Percentiles rank a stretch among this genome's conserved stretches.
Conservation (phyloP, 92 coral and sea anemone genomes). For the Epizoanthus fatuus region DNA sequence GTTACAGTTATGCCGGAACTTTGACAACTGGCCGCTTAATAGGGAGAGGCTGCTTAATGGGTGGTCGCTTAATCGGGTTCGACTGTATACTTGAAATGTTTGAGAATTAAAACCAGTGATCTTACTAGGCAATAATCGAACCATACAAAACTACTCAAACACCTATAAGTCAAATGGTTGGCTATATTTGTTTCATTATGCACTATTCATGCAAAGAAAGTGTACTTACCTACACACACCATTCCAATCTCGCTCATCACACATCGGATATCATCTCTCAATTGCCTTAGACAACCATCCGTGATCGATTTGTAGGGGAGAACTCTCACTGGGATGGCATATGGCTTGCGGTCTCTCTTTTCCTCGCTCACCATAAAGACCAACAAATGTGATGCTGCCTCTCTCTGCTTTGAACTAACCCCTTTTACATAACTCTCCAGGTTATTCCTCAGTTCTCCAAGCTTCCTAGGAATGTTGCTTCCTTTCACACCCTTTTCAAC, state of each 20-base stretch:
- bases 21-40: background rate
- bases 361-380: constrained; percentile 50
- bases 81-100: no score
- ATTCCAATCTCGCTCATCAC: constrained; percentile 42
- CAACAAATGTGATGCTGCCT: constrained; percentile 45
- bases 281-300: constrained; percentile 10
- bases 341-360: constrained; percentile 37
- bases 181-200: no score
- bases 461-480: background rate
- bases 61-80: no score
- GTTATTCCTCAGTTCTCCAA: constrained; percentile 2
- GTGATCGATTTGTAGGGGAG: constrained; percentile 38
- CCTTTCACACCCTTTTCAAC: background rate
- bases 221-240: constrained; percentile 26
- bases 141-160: no score
- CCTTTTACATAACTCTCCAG: constrained; percentile 20
- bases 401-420: constrained; percentile 14
- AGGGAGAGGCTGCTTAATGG: no score
- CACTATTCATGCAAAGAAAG: no score
- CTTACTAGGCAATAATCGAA: no score
- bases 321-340: constrained; percentile 52
- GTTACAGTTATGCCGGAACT: no score
- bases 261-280: constrained; percentile 11
- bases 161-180: no score
- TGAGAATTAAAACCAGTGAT: no score